These are phyloP conservation scores for Morpho deidamia DNA, from an alignment of 2,888 invertebrate species.

Conservation along the genomic window DNA sequence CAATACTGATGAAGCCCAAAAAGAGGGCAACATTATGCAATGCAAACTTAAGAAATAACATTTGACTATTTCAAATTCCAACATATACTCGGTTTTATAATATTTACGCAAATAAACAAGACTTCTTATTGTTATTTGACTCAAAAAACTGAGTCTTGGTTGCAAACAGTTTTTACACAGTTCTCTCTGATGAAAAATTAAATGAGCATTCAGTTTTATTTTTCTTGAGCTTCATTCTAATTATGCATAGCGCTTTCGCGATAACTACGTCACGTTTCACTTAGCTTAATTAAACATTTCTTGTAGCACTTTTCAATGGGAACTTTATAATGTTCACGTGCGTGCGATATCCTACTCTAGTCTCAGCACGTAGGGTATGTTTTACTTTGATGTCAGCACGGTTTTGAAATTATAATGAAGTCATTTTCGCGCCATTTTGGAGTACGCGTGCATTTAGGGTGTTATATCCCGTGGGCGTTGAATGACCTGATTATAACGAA, in stretches of 20 bases:
- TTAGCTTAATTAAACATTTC: conserved; percentile 59
- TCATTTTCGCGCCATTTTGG: conserved; percentile 24
- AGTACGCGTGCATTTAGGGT: conserved; percentile 21
- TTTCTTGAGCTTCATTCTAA: conserved; percentile 43
- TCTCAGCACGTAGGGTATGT: conserved; percentile 7
- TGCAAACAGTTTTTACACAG: not conserved
- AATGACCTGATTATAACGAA: conserved; percentile 17
- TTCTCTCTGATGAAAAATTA: conserved; percentile 9
- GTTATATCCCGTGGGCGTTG: conserved; percentile 12
- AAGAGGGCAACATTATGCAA: too few species aligned
- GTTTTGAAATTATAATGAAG: conserved; percentile 26
- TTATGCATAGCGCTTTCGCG: conserved; percentile 38
- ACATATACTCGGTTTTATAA: too few species aligned
- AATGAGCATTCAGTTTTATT: conserved; percentile 26
- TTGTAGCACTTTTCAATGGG: conserved; percentile 34
- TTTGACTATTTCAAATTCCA: too few species aligned
- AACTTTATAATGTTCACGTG: conserved; percentile 14
- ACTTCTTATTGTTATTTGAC: not conserved
- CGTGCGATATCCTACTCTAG: conserved; percentile 12
- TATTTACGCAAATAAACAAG: too few species aligned
- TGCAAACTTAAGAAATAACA: too few species aligned
- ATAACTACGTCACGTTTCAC: conserved; percentile 52
- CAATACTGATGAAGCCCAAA: too few species aligned
- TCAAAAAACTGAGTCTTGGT: not conserved
- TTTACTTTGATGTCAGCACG: conserved; percentile 8